Evolutionary conservation across 2,888 invertebrate genomes (phyloP), one percentile per base, ranked within the genome.

Genomic region (Epiblema foenella): DNA sequence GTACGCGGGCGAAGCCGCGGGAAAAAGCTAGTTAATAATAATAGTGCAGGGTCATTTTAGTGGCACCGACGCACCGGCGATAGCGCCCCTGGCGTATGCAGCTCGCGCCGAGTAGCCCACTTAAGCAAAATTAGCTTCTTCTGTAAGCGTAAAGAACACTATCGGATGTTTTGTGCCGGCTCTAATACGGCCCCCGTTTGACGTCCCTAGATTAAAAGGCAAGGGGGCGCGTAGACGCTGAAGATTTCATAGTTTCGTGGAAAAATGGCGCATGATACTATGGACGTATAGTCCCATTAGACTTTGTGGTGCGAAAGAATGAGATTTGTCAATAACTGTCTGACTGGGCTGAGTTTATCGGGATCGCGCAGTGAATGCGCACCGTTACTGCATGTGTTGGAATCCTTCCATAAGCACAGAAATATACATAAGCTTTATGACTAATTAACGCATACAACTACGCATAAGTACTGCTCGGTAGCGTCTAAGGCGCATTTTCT

Each of bases 91-190:
- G 81, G 84, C 81, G 77, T 80, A 79, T 76, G 79, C 74, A 79
- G 80, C 81, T 81, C 78, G 80, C 78, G 77, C 78, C 76, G 87
- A 91, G 91, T 92, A 91, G 92, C 92, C 91, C 93, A 92, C 93
- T 93, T 93, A 90, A 89, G 90, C 86, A 90, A 93, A 92, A 93
- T 93, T 93, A 93, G 93, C 93, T 93, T 86, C 91, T 92, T 89
- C 89, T 91, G 89, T 89, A 80, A 83, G 86, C 85, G 88, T 83
- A 89, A 91, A 91, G 91, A 91, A 92, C 89, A 89, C 91, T 91
- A 93, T 93, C 89, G 90, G 90, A 86, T 90, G 93, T 90, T 90
- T 89, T 89, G 86, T 89, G 82, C 85, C 75, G 79, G 81, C 84
- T 82, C 87, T 87, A 86, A 88, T 89, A 86, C 85, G 81, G 83